Percentiles rank a stretch among this genome's conserved stretches.
Evolutionary conservation across 2,888 invertebrate genomes (phyloP).

Genomic region (Spilarctia lutea): DNA sequence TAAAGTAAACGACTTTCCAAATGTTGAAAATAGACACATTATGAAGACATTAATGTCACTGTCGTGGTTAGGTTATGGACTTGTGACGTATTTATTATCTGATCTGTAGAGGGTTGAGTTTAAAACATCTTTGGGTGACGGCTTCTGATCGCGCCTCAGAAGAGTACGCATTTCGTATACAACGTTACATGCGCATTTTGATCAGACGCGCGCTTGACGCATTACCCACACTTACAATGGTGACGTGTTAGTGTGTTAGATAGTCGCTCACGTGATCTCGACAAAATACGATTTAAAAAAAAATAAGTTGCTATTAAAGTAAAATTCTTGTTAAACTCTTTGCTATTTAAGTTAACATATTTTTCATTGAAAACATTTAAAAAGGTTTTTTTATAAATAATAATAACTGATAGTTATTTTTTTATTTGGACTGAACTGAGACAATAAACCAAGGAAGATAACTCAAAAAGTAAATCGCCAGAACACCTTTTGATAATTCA

Average conservation of each 20-base stretch:
- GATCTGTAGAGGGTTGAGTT: background rate
- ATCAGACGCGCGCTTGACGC: background rate
- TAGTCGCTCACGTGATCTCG: too few species aligned
- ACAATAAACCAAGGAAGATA: too few species aligned
- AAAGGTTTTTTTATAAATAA: too few species aligned
- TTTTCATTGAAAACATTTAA: too few species aligned
- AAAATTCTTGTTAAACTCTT: too few species aligned
- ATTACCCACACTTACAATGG: background rate
- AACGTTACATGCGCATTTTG: background rate
- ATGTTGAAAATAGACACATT: conserved; percentile 7
- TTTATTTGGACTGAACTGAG: too few species aligned
- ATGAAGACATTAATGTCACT: conserved; percentile 9
- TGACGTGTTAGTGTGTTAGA: background rate
- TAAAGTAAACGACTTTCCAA: background rate
- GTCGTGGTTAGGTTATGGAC: background rate
- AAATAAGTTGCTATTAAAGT: too few species aligned
- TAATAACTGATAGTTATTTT: too few species aligned
- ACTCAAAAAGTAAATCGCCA: too few species aligned
- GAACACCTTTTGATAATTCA: too few species aligned
- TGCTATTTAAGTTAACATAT: too few species aligned
- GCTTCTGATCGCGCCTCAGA: background rate
- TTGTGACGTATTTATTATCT: conserved; percentile 1
- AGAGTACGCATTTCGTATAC: background rate
- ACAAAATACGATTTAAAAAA: background rate
- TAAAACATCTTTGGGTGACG: background rate